These are phyloP conservation scores for Mimumesa dahlbomi DNA, from an alignment of 2,888 invertebrate genomes.

Conservation along the genomic window DNA sequence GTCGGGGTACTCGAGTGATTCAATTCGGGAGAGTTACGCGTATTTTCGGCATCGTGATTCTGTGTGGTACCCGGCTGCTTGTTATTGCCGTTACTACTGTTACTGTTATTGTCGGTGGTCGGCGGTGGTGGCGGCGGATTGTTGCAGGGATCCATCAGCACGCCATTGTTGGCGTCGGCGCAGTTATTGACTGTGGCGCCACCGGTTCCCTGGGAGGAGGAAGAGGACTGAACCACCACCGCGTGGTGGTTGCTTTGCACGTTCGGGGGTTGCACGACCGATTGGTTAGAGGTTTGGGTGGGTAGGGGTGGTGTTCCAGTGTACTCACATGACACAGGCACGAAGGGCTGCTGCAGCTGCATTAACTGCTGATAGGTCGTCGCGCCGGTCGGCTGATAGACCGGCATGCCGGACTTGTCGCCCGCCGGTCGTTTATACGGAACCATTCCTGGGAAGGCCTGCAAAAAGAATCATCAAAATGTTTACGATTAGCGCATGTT, in stretches of 20 bases:
- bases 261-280: constrained; percentile 73
- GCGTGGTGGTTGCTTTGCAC: constrained; percentile 66
- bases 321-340: constrained; percentile 99
- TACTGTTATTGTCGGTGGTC: constrained; percentile 64
- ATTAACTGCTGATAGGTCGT: constrained; percentile 97
- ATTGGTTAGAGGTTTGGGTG: constrained; percentile 81
- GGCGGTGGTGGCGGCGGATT: constrained; percentile 78
- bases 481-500: constrained; percentile 36
- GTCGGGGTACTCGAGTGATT: constrained; percentile 74
- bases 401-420: constrained; percentile 97
- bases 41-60: constrained; percentile 75
- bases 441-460: constrained; percentile 97
- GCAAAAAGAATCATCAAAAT: constrained; percentile 72
- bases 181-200: constrained; percentile 64
- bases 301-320: constrained; percentile 86
- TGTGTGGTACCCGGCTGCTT: constrained; percentile 66
- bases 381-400: constrained; percentile 93
- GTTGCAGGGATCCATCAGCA: constrained; percentile 78
- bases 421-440: constrained; percentile 98
- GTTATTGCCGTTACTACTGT: constrained; percentile 62
- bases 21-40: constrained; percentile 79
- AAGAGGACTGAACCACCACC: constrained; percentile 67
- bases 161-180: constrained; percentile 73
- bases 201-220: constrained; percentile 67
- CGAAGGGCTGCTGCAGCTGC: constrained; percentile 97